Evolutionary conservation across 2,113 vertebrate genomes (phyloP).

Genomic region (Caranx melampygus): DNA sequence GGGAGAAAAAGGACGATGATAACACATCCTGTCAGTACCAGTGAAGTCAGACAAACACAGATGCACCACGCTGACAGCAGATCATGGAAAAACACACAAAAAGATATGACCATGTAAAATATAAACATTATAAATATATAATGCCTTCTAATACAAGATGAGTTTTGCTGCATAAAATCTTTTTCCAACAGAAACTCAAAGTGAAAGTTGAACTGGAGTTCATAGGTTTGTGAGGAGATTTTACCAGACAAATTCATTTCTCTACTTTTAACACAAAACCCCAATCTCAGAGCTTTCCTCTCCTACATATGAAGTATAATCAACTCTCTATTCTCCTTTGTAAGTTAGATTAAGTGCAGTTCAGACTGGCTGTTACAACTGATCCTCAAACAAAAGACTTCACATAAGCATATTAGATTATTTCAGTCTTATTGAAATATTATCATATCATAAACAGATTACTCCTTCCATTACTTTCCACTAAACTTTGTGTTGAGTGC

Average conservation of each 20-base stretch:
- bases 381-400: constrained; percentile 28
- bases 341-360: background rate
- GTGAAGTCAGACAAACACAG: constrained; percentile 38
- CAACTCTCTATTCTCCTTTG: background rate
- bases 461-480: background rate
- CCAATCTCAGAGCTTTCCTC: background rate
- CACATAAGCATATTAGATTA: constrained; percentile 5
- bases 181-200: background rate
- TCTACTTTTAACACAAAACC: background rate
- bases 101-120: background rate
- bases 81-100: background rate
- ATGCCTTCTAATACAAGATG: background rate
- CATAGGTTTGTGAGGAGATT: background rate
- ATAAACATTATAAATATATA: background rate
- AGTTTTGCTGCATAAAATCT: background rate
- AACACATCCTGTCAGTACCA: constrained; percentile 31
- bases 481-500: constrained; percentile 20
- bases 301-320: background rate
- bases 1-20: constrained; percentile 41
- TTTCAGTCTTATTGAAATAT: constrained; percentile 9
- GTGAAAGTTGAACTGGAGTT: constrained; percentile 16
- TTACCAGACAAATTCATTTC: background rate
- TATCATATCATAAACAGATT: constrained; percentile 9
- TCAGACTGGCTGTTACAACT: background rate
- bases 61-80: background rate